Percentiles rank a stretch among this genome's conserved stretches.
Evolutionary conservation across 2,888 invertebrate species (phyloP).

Genomic region (Odontocolon sp.): DNA sequence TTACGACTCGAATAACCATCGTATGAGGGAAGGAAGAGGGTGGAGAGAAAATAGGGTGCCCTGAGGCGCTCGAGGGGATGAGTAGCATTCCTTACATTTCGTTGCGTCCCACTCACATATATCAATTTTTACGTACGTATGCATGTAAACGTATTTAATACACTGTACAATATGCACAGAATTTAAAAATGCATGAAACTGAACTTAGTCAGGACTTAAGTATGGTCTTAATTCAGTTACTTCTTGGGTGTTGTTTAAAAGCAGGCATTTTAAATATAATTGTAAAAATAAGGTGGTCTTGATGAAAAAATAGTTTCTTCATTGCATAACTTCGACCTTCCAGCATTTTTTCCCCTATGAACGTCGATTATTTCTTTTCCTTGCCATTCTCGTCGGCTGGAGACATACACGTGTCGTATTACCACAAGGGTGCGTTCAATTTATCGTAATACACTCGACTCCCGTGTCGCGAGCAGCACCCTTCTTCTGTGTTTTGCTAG

Average conservation of each 20-base stretch:
- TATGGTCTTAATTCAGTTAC: too few relatives aligned
- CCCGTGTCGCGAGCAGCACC: slow-evolving; percentile 3
- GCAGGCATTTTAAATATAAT: too few relatives aligned
- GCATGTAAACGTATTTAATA: slow-evolving; percentile 3
- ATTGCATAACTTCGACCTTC: neutral
- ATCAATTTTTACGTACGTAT: slow-evolving; percentile 33
- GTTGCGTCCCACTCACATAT: slow-evolving; percentile 34
- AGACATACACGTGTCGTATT: slow-evolving; percentile 68
- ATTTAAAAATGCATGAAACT: too few relatives aligned
- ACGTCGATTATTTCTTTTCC: slow-evolving; percentile 61
- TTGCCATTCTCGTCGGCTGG: slow-evolving; percentile 58
- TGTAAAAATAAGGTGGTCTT: too few relatives aligned
- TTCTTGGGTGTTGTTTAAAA: too few relatives aligned
- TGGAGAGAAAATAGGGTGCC: slow-evolving; percentile 3
- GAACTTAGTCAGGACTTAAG: too few relatives aligned
- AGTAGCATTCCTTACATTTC: slow-evolving; percentile 52
- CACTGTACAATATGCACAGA: neutral
- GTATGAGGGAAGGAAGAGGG: neutral
- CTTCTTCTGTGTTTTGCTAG: too few relatives aligned
- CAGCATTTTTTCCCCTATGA: neutral
- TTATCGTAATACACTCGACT: slow-evolving; percentile 72
- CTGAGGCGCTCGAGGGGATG: slow-evolving; percentile 8
- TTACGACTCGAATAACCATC: slow-evolving; percentile 37
- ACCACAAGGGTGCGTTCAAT: slow-evolving; percentile 74
- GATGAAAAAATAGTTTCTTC: slow-evolving; percentile 3